A percentile compares a stretch with the other conserved stretches of the same genome.
These are phyloP conservation scores for Hydropotes inermis DNA, from an alignment of 2,113 vertebrate genomes.

Conservation along the genomic window DNA sequence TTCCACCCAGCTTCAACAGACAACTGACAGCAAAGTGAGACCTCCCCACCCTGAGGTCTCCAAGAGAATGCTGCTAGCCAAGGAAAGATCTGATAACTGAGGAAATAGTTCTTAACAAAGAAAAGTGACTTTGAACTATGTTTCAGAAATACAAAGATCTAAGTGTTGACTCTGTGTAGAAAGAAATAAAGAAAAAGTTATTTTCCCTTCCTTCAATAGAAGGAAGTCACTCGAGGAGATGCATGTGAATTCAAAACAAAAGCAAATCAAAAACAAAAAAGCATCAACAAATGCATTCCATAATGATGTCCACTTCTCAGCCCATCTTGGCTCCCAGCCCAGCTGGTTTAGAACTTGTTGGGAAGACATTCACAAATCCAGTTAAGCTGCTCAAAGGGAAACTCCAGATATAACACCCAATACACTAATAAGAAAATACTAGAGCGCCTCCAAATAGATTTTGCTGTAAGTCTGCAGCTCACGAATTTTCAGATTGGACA, in stretches of 20 bases:
- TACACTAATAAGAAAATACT: neutral
- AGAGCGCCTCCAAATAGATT: neutral
- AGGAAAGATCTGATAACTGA: neutral
- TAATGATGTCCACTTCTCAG: neutral
- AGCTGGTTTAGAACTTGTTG: neutral
- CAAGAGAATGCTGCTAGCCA: neutral
- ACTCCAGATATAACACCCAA: neutral
- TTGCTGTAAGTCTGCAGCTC: neutral
- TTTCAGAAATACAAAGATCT: neutral
- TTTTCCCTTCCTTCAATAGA: neutral
- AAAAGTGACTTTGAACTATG: neutral
- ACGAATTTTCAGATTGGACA: neutral
- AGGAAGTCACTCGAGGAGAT: neutral
- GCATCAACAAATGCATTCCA: neutral
- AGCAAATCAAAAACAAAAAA: slow-evolving; percentile 7
- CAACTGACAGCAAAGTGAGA: neutral
- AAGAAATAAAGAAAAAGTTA: neutral
- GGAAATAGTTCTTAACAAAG: neutral
- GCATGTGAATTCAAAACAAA: neutral
- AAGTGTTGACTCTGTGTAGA: neutral
- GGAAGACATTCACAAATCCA: neutral
- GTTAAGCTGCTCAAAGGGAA: neutral
- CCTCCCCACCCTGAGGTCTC: neutral
- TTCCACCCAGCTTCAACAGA: neutral
- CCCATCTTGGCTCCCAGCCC: neutral